phyloP scores from a whole-genome alignment of 2,113 vertebrate species.

The Calyptommatus sinebrachiatus region DNA sequence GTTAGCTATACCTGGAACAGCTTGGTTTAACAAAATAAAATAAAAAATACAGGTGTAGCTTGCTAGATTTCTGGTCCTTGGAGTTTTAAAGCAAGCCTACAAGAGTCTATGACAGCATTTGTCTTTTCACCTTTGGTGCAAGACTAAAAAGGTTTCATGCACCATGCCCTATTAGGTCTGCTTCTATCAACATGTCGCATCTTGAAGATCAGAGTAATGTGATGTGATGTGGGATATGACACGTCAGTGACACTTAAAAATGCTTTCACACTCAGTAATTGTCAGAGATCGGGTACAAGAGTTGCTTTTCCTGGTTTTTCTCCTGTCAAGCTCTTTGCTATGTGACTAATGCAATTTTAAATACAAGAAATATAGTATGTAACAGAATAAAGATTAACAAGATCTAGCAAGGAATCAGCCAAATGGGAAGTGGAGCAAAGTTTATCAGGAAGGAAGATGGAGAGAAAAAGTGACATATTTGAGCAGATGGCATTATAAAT shows the following conservation, averaged over 20 bases:
- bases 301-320: slow-evolving; percentile 12
- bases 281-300: slow-evolving; percentile 31
- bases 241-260: slow-evolving; percentile 51
- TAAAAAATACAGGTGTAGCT: slow-evolving; percentile 8
- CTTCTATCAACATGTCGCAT: slow-evolving; percentile 41
- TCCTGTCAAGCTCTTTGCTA: slow-evolving; percentile 36
- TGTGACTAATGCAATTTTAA: slow-evolving; percentile 40
- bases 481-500: not conserved
- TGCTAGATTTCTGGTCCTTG: slow-evolving; percentile 39
- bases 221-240: slow-evolving; percentile 45
- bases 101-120: slow-evolving; percentile 35
- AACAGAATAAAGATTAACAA: slow-evolving; percentile 23
- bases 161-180: slow-evolving; percentile 54
- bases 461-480: not conserved
- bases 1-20: slow-evolving; percentile 40
- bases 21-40: slow-evolving; percentile 27
- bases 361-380: slow-evolving; percentile 22
- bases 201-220: slow-evolving; percentile 42
- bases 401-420: not conserved
- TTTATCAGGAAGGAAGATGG: not conserved
- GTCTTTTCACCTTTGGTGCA: slow-evolving; percentile 41
- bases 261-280: slow-evolving; percentile 47
- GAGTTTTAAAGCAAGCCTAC: slow-evolving; percentile 41
- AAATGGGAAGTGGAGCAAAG: not conserved
- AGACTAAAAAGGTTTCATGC: slow-evolving; percentile 55